Percentiles rank a stretch among this genome's conserved stretches.
Evolutionary conservation across 2,888 invertebrate species (phyloP).

Genomic region (Brassicogethes aeneus): DNA sequence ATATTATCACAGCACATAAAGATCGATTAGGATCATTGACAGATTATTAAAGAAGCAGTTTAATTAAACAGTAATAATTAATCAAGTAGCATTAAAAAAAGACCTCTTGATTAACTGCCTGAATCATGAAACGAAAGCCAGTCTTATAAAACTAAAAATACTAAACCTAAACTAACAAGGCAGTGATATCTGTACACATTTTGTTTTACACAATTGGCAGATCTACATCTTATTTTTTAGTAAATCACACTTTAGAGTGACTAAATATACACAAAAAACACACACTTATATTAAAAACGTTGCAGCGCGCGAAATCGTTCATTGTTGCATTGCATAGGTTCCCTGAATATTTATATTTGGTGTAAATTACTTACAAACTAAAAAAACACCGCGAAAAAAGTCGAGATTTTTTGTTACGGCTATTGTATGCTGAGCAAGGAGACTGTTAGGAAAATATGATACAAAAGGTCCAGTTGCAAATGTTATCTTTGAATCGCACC

Average conservation of each 20-base stretch:
- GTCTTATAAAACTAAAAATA: slow-evolving; percentile 31
- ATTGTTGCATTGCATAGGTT: slow-evolving; percentile 35
- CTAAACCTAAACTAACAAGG: slow-evolving; percentile 26
- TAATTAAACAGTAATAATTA: neutral
- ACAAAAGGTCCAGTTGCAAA: slow-evolving; percentile 13
- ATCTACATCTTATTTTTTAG: slow-evolving; percentile 19
- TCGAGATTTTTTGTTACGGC: neutral
- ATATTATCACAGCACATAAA: slow-evolving; percentile 3
- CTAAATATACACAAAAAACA: slow-evolving; percentile 34
- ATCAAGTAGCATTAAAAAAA: too few relatives aligned
- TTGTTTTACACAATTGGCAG: slow-evolving; percentile 20
- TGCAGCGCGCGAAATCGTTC: slow-evolving; percentile 31
- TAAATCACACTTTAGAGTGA: slow-evolving; percentile 35
- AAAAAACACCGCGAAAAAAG: neutral
- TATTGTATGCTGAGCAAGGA: slow-evolving; percentile 16
- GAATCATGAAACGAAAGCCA: slow-evolving; percentile 17
- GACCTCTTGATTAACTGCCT: slow-evolving; percentile 13
- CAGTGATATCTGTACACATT: slow-evolving; percentile 28
- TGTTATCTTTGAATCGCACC: slow-evolving; percentile 33
- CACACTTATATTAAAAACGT: slow-evolving; percentile 26
- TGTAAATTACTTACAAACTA: slow-evolving; percentile 26
- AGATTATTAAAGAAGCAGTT: slow-evolving; percentile 1
- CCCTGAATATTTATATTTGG: slow-evolving; percentile 42
- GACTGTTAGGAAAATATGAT: slow-evolving; percentile 13
- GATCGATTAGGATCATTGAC: neutral